Base-by-base conservation (phyloP, 2,888 invertebrate species). In the Drosophila prolongata region DNA sequence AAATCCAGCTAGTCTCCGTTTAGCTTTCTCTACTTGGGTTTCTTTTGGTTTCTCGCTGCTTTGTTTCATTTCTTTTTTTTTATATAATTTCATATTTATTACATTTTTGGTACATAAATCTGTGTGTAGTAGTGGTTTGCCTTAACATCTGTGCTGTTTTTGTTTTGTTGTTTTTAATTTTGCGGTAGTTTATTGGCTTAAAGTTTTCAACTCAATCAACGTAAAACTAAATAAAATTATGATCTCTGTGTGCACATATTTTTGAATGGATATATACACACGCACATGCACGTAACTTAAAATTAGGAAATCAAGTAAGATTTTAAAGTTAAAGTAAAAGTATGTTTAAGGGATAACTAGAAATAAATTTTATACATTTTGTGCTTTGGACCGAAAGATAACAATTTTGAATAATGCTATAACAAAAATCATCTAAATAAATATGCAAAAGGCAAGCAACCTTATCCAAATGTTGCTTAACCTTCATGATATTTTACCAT, bases 81-180 rank as follows among this genome's bases (percentile, higher is more conserved):
- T 75, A 77, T 85, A 88, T 89, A 89, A 85, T 88, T 86, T 82
- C 73, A 89, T 87, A 89, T 89, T 87, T 90, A 90, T 90, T 89
- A 86, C 76, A 89, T 90, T 90, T 88, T 90, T 90, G 90, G 90
- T 90, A 91, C 90, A 90, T 90, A 90, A 85, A 90, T 87, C 89
- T 84, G 83, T 89, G 87, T 75, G 56, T 76, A 57, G 71, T 76
- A 57, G 68, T 61, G 40, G 52, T 68, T 80, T 80, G 65, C 69
- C 66, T 79, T 75, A 69, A 66, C 64, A 58, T 55, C 58, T 66
- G 78, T 81, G 79, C 56, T 80, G 59, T 57, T 64, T 47, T 57
- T 78, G 49, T 67, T 62, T 65, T 76, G 43, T 66, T 58, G 59
- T 50, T 46, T 75, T 44, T 38, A 46, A 70, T 71, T 75, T 66